Percentiles rank a stretch among this genome's conserved stretches.
phyloP scores from a whole-genome alignment of 2,888 invertebrate genomes.

The Bembecia ichneumoniformis region DNA sequence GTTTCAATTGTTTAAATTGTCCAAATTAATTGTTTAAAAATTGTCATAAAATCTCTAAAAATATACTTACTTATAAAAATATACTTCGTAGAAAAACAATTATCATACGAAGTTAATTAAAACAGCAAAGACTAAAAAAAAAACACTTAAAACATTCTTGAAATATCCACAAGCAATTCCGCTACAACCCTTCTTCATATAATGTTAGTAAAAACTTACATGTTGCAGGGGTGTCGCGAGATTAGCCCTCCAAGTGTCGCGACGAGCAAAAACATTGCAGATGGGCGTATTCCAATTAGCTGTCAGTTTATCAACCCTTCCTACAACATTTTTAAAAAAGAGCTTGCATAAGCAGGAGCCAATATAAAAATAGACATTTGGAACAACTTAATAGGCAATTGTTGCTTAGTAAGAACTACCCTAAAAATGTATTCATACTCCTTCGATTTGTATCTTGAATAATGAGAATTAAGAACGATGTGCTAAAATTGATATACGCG shows the following conservation, averaged over 20 bases:
- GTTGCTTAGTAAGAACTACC: too few relatives aligned
- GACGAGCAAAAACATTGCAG: constrained; percentile 57
- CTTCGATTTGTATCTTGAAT: too few relatives aligned
- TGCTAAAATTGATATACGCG: too few relatives aligned
- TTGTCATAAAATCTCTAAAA: too few relatives aligned
- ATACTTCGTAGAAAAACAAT: too few relatives aligned
- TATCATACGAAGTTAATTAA: too few relatives aligned
- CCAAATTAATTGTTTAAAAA: too few relatives aligned
- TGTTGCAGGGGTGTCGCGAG: constrained; percentile 40
- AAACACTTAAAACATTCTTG: constrained; percentile 21
- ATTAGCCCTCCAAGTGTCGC: constrained; percentile 54
- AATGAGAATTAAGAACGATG: too few relatives aligned
- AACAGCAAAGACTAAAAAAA: too few relatives aligned
- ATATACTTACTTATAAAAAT: too few relatives aligned
- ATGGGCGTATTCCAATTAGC: constrained; percentile 71
- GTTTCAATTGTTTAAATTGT: too few relatives aligned
- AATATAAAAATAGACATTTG: constrained; percentile 2
- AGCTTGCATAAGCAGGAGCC: constrained; percentile 18
- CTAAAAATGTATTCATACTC: too few relatives aligned
- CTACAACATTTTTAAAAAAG: constrained; percentile 32
- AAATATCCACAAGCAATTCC: constrained; percentile 35
- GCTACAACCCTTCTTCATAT: constrained; percentile 36
- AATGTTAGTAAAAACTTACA: constrained; percentile 34
- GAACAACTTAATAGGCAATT: neutral
- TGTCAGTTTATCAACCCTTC: constrained; percentile 67